Conservation (phyloP, 2,888 invertebrate genomes). For the Drosophila recens region DNA sequence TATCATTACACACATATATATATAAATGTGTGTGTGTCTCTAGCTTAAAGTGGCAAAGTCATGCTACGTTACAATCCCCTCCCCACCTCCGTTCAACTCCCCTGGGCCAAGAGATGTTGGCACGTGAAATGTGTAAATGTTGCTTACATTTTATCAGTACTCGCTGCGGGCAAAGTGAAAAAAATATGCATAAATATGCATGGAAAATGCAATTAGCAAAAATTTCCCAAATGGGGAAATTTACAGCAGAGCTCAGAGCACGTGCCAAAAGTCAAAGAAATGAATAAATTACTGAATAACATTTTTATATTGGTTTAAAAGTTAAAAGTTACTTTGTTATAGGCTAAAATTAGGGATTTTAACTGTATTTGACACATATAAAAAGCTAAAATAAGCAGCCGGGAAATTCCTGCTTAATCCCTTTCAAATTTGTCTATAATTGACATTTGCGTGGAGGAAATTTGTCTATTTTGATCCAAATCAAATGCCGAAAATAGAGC, state of each 20-base stretch:
- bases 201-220: constrained; percentile 34
- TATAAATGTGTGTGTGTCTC: constrained; percentile 10
- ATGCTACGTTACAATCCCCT: constrained; percentile 44
- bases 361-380: neutral
- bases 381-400: neutral
- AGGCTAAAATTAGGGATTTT: neutral
- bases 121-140: constrained; percentile 73
- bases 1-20: constrained; percentile 54
- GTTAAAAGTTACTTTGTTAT: neutral
- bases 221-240: constrained; percentile 18
- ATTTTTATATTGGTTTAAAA: neutral
- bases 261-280: constrained; percentile 28
- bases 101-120: constrained; percentile 40
- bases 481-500: constrained; percentile 24
- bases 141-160: constrained; percentile 57
- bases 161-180: constrained; percentile 48
- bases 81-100: neutral
- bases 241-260: constrained; percentile 6
- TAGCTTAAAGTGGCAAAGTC: constrained; percentile 66
- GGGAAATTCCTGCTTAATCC: neutral
- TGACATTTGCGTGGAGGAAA: constrained; percentile 31
- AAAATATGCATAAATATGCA: constrained; percentile 41
- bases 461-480: constrained; percentile 29
- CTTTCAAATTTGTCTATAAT: constrained; percentile 5
- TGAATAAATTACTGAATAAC: too few species aligned